phyloP scores from a whole-genome alignment of 2,797 vertebrate genomes.

The Hephaestus fuliginosus region DNA sequence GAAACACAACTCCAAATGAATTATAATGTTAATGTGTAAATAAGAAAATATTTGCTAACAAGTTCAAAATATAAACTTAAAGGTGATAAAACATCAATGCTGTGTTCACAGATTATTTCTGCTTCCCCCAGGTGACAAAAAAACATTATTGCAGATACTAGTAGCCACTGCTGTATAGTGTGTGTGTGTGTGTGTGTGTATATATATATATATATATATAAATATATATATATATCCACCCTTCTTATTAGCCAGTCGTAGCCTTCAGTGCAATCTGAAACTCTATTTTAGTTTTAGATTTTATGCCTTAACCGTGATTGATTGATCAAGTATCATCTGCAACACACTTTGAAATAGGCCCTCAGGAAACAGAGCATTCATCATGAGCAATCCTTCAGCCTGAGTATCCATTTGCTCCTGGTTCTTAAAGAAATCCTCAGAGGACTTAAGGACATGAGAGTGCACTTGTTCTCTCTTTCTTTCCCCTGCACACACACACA shows the following conservation, averaged over 20 bases:
- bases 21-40: neutral
- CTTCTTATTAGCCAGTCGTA: too few relatives aligned
- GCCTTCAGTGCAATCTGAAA: constrained; percentile 14
- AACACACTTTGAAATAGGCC: constrained; percentile 39
- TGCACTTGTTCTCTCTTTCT: constrained; percentile 24
- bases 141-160: neutral
- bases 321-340: constrained; percentile 33
- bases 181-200: too few relatives aligned
- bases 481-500: constrained; percentile 3
- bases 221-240: too few relatives aligned
- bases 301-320: constrained; percentile 15
- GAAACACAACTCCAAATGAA: neutral
- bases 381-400: constrained; percentile 51
- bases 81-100: neutral
- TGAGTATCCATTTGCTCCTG: constrained; percentile 54
- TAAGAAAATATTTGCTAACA: neutral
- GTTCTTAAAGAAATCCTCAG: constrained; percentile 43
- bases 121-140: neutral
- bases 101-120: neutral
- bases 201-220: too few relatives aligned
- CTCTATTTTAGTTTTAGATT: neutral
- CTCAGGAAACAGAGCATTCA: constrained; percentile 41
- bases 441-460: constrained; percentile 48
- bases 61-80: neutral
- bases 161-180: neutral